Conservation (phyloP, 2,888 invertebrate genomes). For the Lithophane leautieri region DNA sequence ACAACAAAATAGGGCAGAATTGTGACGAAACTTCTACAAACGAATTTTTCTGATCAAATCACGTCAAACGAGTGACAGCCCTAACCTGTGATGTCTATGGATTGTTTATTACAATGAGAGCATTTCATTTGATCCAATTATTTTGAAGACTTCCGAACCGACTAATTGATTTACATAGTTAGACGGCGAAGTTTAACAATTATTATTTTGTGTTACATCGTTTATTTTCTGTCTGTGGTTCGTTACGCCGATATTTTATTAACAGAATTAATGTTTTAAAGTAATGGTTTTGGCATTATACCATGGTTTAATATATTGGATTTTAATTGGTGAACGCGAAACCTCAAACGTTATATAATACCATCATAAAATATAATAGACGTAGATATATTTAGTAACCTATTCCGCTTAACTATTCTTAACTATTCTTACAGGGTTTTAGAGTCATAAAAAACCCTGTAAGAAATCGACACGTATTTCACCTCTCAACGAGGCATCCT, state of each 20-base stretch:
- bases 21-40: not conserved
- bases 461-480: no score
- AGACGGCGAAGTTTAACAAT: conserved; percentile 53
- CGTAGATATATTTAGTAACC: no score
- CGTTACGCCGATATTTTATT: conserved; percentile 28
- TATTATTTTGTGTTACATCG: conserved; percentile 51
- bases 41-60: conserved; percentile 3
- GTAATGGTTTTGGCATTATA: conserved; percentile 10
- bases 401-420: no score
- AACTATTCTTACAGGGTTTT: no score
- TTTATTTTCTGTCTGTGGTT: conserved; percentile 50
- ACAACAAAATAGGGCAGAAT: not conserved
- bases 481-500: no score
- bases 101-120: conserved; percentile 65
- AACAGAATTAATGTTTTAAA: conserved; percentile 32
- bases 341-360: conserved; percentile 1
- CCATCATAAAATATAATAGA: no score
- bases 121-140: conserved; percentile 67
- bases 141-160: conserved; percentile 51
- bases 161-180: conserved; percentile 65
- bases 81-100: conserved; percentile 49
- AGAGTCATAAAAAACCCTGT: no score
- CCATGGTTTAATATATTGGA: conserved; percentile 5
- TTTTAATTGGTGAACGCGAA: conserved; percentile 42
- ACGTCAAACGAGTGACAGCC: conserved; percentile 35